Percentiles rank a stretch among this genome's conserved stretches.
Evolutionary conservation across 1,140 invertebrate genomes (phyloP).

Genomic region (Drosophila sturtevanti): DNA sequence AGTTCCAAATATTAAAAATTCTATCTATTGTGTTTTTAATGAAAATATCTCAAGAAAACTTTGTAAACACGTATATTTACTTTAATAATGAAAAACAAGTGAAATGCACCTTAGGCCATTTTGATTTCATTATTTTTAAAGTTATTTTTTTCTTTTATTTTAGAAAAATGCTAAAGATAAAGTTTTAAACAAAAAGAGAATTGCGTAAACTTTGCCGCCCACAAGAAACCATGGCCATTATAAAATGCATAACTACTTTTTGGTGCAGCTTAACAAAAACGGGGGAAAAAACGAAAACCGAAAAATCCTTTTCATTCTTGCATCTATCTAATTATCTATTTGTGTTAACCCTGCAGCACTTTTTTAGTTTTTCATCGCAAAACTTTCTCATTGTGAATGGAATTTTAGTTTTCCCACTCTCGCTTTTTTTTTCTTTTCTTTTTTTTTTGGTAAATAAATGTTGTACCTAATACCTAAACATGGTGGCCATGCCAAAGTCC

Average conservation of each 20-base stretch:
- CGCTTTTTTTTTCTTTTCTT: background rate
- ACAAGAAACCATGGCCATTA: background rate
- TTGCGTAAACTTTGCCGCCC: too few relatives aligned
- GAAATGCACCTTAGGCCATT: too few relatives aligned
- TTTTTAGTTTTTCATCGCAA: background rate
- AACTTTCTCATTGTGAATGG: background rate
- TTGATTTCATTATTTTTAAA: too few relatives aligned
- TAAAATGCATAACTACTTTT: background rate
- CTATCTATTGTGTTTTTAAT: too few relatives aligned
- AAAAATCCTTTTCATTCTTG: background rate
- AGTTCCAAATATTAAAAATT: too few relatives aligned
- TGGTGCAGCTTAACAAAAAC: background rate
- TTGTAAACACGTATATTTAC: too few relatives aligned
- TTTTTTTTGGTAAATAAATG: conserved; percentile 19
- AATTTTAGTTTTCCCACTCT: background rate
- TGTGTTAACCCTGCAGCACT: conserved; percentile 7
- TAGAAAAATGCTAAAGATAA: background rate
- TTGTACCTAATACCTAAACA: conserved; percentile 87
- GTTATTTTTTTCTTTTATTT: too few relatives aligned
- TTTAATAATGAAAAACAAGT: too few relatives aligned
- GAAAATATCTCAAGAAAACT: too few relatives aligned
- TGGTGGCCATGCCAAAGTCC: conserved; percentile 98
- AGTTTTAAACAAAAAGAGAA: background rate
- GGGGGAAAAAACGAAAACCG: too few relatives aligned
- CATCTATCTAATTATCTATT: conserved; percentile 5